Base-by-base conservation (phyloP, 30 jellyfish, hydroid and myxozoan species). In the Nemopilema nomurai region DNA sequence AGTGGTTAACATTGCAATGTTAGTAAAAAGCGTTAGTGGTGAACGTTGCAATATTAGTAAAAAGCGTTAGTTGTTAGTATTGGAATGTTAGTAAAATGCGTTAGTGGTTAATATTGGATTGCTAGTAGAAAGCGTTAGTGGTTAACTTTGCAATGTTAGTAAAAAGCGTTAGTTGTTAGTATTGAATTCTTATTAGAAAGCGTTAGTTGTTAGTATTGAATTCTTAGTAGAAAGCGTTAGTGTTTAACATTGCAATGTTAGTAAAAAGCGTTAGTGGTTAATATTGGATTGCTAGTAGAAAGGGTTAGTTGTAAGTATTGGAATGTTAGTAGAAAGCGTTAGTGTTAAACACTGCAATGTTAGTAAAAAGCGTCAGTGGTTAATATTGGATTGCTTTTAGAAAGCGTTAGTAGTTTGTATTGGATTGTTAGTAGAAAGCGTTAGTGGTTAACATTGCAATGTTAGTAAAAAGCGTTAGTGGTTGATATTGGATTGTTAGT, bases 121-220 rank as follows among this genome's bases (percentile, higher is more conserved):
- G 73, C 23, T 30, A 26, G 24, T 49, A 29, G 29, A 30, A 74
- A 0, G 24, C 69, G 84, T 74, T 74, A 74, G 63, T 71, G 81
- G 27, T 71, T 28, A 71, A 0, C 0, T 49, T 49, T 33, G 72
- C 41, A 1, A 41, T 41, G 57, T 41, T 41, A 41, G 57, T 41
- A 3, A 41, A 41, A 41, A 13, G 57, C 57, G 57, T 41, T 41
- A 74, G 51, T 74, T 51, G 66, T 74, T 74, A 74, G 0, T 67
- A 74, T 74, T 31, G 74, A 67, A 7, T 67, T 0, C 16, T 23
- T 0, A 0, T 20, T 67, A 20, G 31, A 23, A 23, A 8, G 51
- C 52, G 52, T 49, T 74, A 67, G 71, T 74, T 74, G 27, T 66
- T 28, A 28, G 0, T 49, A 31, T n/a, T 16, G 28, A 52, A 7